Conservation (phyloP, 1,140 invertebrate genomes). For the Rhopalosiphum maidis region DNA sequence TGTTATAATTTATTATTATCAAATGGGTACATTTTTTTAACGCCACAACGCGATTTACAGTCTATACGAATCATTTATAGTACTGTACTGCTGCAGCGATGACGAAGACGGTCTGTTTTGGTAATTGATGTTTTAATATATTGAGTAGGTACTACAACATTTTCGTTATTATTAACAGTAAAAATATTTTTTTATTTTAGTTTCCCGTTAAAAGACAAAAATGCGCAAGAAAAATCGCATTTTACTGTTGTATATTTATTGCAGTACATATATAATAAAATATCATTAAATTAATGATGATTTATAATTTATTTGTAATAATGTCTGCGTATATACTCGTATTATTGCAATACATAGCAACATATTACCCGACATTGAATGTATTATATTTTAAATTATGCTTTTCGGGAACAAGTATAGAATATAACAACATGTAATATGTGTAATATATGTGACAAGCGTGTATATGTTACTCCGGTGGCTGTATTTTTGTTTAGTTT, state of each 20-base stretch:
- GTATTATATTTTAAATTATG: background rate
- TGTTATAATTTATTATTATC: constrained; percentile 23
- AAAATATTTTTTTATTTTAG: background rate
- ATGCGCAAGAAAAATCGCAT: background rate
- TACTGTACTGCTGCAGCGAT: background rate
- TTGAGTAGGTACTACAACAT: no score
- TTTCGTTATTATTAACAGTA: background rate
- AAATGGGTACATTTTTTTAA: constrained; percentile 11
- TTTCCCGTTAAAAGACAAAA: background rate
- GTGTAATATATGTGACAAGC: background rate
- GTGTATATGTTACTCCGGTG: background rate
- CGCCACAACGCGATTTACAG: background rate
- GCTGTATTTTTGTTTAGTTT: background rate
- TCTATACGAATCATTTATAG: background rate
- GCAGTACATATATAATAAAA: background rate
- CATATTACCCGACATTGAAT: background rate
- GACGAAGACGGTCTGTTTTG: background rate
- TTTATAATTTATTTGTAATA: background rate
- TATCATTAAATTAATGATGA: background rate
- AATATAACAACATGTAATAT: background rate
- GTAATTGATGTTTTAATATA: background rate
- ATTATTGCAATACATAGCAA: background rate
- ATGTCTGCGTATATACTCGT: background rate
- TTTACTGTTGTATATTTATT: background rate
- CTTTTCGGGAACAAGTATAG: background rate